Evolutionary conservation across 1,140 invertebrate genomes (phyloP), one percentile per base, ranked within the genome.

Genomic region (Drosophila bocki): DNA sequence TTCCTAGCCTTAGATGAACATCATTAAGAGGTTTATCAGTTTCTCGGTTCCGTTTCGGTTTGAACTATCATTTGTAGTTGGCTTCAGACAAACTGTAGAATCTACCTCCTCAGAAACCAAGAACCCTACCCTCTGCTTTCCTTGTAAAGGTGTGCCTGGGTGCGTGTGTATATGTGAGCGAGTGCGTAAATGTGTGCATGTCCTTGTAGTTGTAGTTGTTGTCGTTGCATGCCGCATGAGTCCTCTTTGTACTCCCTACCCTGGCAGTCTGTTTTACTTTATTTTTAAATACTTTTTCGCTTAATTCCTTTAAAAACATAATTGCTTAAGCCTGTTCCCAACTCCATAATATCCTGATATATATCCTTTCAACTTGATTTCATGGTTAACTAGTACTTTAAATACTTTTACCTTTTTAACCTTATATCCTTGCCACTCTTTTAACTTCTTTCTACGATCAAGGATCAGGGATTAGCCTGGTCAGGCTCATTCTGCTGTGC

Each of bases 51-150:
- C 47, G 15, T 65, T 69, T 69, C 60, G 35, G 61, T 35, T 75
- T 75, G 35, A 72, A 37, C 41, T 75, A 42, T 75, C 11, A 75
- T 75, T 75, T 75, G 71, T 75, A 75, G 71, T 75, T 72, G 70
- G 70, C 70, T 74, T 72, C 54, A 51, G 67, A 51, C 15, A 60
- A 71, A 51, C 29, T 15, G 63, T 69, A 69, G 67, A 53, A 42
- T 6, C 15, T n/a, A 29, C 33, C n/a, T 9, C 8, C 29, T 6
- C 1, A 15, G 19, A 0, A 33, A 33, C 22, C 19, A 1, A 32
- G 41, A 26, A 26, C 47, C 26, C 29, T 35, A 44, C 15, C 37
- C 17, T 22, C 35, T 71, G 54, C 42, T 29, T 17, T 9, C 15
- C 15, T 17, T 26, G 48, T 70, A 68, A 29, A 44, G 42, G 65